A percentile compares a stretch with the other conserved stretches of the same genome.
Evolutionary conservation across 2,797 vertebrate genomes (phyloP).

Genomic region (Hyperoplus lanceolatus): DNA sequence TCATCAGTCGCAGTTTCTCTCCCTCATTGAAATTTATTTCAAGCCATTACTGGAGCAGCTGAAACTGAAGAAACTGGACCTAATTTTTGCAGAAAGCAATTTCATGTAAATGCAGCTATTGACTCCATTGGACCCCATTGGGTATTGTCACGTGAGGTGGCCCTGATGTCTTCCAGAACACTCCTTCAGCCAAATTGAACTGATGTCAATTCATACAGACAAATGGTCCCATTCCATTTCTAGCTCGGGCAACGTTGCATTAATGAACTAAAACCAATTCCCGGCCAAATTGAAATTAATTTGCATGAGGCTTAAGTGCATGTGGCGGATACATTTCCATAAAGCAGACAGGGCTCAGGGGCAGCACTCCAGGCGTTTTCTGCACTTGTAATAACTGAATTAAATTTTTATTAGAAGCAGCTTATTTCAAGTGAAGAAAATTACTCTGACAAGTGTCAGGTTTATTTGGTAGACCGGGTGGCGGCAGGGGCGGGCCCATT

Average conservation of each 20-base stretch:
- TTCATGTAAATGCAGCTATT: constrained; percentile 41
- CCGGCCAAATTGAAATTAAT: constrained; percentile 75
- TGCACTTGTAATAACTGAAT: constrained; percentile 78
- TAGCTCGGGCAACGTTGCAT: constrained; percentile 20
- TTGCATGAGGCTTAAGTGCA: constrained; percentile 67
- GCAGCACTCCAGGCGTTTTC: constrained; percentile 69
- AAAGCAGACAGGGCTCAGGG: constrained; percentile 65
- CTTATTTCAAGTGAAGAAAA: constrained; percentile 76
- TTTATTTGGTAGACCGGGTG: constrained; percentile 47
- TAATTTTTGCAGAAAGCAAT: constrained; percentile 38
- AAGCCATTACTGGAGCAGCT: constrained; percentile 31
- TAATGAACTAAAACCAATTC: constrained; percentile 68
- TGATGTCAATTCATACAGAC: constrained; percentile 5
- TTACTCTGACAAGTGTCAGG: constrained; percentile 66
- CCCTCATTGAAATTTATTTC: constrained; percentile 34
- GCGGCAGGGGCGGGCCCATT: constrained; percentile 41
- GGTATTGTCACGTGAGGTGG: constrained; percentile 31
- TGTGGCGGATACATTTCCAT: constrained; percentile 70
- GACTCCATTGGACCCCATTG: constrained; percentile 7
- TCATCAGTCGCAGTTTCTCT: constrained; percentile 42
- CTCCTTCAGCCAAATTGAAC: constrained; percentile 21
- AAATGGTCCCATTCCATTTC: constrained; percentile 36
- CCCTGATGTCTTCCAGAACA: background rate
- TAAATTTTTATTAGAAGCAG: constrained; percentile 79
- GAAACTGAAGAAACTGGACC: constrained; percentile 37